These are phyloP conservation scores for Drosophila paracracens DNA, from an alignment of 2,888 invertebrate genomes.

Conservation along the genomic window DNA sequence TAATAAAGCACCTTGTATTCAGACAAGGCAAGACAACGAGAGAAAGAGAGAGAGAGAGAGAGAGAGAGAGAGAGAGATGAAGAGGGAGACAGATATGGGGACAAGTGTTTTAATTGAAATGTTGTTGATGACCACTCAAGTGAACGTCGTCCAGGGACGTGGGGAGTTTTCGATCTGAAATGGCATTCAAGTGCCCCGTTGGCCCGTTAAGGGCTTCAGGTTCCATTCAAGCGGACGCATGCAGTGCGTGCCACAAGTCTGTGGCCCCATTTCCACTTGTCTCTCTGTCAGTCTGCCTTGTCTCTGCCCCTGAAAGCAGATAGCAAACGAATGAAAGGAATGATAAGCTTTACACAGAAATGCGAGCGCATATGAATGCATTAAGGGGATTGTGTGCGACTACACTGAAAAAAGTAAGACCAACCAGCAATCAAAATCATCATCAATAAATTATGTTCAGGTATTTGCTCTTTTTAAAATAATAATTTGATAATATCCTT, in stretches of 20 bases:
- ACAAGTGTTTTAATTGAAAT: constrained; percentile 27
- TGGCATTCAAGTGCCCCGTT: constrained; percentile 51
- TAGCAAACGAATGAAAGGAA: constrained; percentile 30
- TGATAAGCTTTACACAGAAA: constrained; percentile 31
- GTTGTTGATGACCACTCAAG: constrained; percentile 50
- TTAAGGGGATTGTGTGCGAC: constrained; percentile 30
- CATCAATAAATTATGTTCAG: not conserved
- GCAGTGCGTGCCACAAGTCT: constrained; percentile 12
- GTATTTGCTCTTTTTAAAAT: too few species aligned
- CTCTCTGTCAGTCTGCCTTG: not conserved
- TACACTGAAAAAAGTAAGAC: not conserved
- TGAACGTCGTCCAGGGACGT: constrained; percentile 20
- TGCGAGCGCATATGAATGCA: constrained; percentile 59
- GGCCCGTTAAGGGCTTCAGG: constrained; percentile 47
- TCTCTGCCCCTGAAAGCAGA: not conserved
- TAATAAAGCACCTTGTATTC: constrained; percentile 51
- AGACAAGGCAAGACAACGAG: constrained; percentile 4
- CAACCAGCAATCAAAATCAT: not conserved
- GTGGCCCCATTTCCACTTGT: not conserved
- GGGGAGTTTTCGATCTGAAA: constrained; percentile 42
- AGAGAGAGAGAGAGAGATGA: not conserved
- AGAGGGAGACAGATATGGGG: not conserved
- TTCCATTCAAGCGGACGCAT: constrained; percentile 43
- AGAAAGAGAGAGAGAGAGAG: not conserved
- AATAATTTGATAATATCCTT: too few species aligned